Conservation (phyloP, 2,113 vertebrate genomes). For the Aspiorhynchus laticeps region DNA sequence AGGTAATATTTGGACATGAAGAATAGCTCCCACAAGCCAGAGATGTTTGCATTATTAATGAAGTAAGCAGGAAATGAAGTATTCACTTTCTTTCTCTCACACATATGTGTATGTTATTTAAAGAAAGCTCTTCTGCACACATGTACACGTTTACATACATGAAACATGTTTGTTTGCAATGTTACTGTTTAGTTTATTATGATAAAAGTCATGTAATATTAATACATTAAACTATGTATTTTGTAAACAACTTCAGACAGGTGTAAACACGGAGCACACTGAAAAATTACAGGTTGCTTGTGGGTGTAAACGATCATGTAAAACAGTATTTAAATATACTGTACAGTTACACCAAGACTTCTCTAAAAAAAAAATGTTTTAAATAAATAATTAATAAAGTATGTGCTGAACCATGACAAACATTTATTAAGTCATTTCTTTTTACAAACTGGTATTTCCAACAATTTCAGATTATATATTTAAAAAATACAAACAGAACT, state of each 20-base stretch:
- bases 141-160: constrained; percentile 37
- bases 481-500: constrained; percentile 10
- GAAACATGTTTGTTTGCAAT: constrained; percentile 58
- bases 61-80: background rate
- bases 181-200: constrained; percentile 77
- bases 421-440: constrained; percentile 17
- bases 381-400: background rate
- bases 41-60: constrained; percentile 38
- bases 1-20: background rate
- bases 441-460: background rate
- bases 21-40: background rate
- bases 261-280: constrained; percentile 64
- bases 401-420: constrained; percentile 33
- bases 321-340: constrained; percentile 1
- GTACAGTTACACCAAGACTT: background rate
- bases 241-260: constrained; percentile 72
- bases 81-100: constrained; percentile 4
- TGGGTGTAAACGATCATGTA: constrained; percentile 47
- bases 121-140: background rate
- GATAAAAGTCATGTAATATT: constrained; percentile 71
- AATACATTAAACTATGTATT: constrained; percentile 72
- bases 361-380: background rate
- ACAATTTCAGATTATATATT: background rate
- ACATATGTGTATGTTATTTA: background rate
- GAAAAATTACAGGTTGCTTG: constrained; percentile 64